phyloP scores from a whole-genome alignment of 1,140 invertebrate genomes.

The Harpegnathos saltator region DNA sequence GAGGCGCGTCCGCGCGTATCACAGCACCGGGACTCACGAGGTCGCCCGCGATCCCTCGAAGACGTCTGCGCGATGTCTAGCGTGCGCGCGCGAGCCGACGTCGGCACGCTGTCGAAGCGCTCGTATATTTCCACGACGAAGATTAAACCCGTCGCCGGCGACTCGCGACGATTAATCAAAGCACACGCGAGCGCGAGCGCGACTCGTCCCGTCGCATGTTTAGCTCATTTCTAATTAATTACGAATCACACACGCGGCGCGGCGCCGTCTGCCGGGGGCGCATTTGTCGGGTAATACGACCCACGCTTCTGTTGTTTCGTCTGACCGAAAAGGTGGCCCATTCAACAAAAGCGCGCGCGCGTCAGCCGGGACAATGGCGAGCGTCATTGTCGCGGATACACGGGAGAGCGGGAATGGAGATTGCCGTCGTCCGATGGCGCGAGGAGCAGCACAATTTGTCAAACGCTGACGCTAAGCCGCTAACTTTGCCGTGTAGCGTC shows the following conservation, averaged over 20 bases:
- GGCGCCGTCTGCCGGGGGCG: conserved; percentile 30
- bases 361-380: conserved; percentile 51
- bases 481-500: conserved; percentile 74
- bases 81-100: no score
- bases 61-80: no score
- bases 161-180: conserved; percentile 60
- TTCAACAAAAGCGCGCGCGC: conserved; percentile 60
- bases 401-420: conserved; percentile 64
- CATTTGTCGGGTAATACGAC: conserved; percentile 53
- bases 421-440: conserved; percentile 55
- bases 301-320: conserved; percentile 8
- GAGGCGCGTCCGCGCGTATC: neutral
- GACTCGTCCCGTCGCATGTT: conserved; percentile 58
- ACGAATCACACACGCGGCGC: conserved; percentile 41
- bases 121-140: neutral
- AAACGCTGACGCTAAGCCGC: conserved; percentile 76
- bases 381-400: conserved; percentile 59
- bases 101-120: neutral
- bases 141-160: conserved; percentile 17
- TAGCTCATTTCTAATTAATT: conserved; percentile 67
- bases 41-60: no score
- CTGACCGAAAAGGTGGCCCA: conserved; percentile 39
- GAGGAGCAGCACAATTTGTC: conserved; percentile 77
- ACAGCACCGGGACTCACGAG: no score
- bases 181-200: conserved; percentile 20